phyloP scores from a whole-genome alignment of 2,113 vertebrate genomes.

The Scomber scombrus region DNA sequence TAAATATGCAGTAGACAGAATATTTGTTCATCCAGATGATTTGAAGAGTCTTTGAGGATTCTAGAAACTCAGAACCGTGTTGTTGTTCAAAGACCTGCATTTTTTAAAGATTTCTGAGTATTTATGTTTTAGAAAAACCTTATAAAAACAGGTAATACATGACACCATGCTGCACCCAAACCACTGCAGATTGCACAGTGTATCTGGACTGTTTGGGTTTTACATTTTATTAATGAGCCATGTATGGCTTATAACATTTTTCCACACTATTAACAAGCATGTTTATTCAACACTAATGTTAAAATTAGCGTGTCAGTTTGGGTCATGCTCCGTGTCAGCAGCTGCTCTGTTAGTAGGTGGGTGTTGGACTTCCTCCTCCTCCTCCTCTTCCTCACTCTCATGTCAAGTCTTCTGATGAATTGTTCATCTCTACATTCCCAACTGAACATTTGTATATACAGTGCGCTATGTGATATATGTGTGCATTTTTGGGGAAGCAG shows the following conservation, averaged over 20 bases:
- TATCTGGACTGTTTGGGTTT: neutral
- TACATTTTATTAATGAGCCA: neutral
- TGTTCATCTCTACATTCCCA: neutral
- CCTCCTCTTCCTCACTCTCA: neutral
- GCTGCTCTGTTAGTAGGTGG: no score
- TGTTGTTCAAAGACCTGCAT: no score
- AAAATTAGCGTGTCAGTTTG: no score
- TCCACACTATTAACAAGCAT: neutral
- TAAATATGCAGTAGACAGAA: no score
- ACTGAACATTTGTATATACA: neutral
- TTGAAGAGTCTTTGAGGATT: neutral
- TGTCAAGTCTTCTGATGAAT: neutral
- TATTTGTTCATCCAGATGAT: no score
- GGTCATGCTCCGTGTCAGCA: neutral
- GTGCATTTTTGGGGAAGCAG: conserved; percentile 27
- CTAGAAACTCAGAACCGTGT: no score
- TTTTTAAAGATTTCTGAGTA: neutral
- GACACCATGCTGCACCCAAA: neutral
- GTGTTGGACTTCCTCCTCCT: no score
- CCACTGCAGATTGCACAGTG: neutral
- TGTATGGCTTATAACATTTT: neutral
- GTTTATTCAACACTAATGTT: neutral
- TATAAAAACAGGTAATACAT: neutral
- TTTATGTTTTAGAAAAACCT: neutral
- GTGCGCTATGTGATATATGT: neutral